Base-by-base conservation (phyloP, 2,113 vertebrate genomes). In the Boleophthalmus pectinirostris region DNA sequence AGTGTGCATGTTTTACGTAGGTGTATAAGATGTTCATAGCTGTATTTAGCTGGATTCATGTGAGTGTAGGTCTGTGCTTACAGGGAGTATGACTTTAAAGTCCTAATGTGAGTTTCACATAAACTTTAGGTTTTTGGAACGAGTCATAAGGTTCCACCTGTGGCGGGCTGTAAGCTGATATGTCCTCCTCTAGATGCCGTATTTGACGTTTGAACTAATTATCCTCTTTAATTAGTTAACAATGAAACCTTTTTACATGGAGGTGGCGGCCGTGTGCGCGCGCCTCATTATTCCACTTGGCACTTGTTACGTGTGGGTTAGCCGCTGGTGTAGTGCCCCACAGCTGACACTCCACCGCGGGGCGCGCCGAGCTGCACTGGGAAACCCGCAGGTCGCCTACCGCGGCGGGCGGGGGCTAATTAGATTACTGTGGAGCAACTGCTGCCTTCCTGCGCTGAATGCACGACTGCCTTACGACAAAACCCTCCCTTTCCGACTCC, bases 391-490 rank as follows among this genome's bases (percentile, higher is more conserved):
- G 72, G 45, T 86, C 78, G 85, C 84, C 83, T 76, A 66, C 65
- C 71, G 70, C 82, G 56, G 68, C 14, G 72, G 24, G 83, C 74
- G 3, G 13, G 13, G 65, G 38, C 38, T 88, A 87, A 89, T 88
- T 78, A 79, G 81, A 90, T 89, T 87, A 87, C 15, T 24, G 66
- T 12, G 70, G 67, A 14, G 82, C 78, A 61, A 58, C 51, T 70
- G 43, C 25, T 33, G 73, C 73, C 67, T 75, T 82, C 51, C 75
- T 88, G 87, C 81, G 66, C 81, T 79, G 73, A 84, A 75, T 20
- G 68, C 56, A 23, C 65, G 64, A n/a, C 63, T 67, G 67, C 76
- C 67, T 75, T 54, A 20, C 66, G 46, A 76, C 84, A 72, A 69
- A 74, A 53, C 68, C 70, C 79, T 67, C 72, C 66, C 72, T 65